A percentile compares a stretch with the other conserved stretches of the same genome.
Evolutionary conservation across 1,140 invertebrate genomes (phyloP).

Genomic region (Riptortus pedestris): DNA sequence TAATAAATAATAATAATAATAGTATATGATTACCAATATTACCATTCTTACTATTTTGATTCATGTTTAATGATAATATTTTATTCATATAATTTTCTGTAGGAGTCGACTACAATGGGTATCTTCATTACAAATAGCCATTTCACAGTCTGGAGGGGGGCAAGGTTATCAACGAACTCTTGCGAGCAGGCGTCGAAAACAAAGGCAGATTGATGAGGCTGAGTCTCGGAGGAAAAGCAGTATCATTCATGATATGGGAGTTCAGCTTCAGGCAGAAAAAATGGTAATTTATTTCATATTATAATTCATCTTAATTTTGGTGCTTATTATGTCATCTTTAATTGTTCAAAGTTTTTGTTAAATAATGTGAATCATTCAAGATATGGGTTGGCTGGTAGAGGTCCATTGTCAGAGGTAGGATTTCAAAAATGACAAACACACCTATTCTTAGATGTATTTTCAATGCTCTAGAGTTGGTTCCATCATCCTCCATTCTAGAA

Average conservation of each 20-base stretch:
- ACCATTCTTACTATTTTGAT: too few species aligned
- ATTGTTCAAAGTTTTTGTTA: background rate
- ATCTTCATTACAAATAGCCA: constrained; percentile 55
- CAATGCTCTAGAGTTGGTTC: too few species aligned
- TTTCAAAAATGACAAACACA: too few species aligned
- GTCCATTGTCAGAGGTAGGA: too few species aligned
- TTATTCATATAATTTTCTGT: too few species aligned
- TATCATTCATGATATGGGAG: constrained; percentile 43
- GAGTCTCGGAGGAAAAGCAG: constrained; percentile 40
- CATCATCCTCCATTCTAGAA: too few species aligned
- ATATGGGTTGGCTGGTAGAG: too few species aligned
- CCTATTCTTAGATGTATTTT: too few species aligned
- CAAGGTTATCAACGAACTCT: constrained; percentile 53
- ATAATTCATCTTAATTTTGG: background rate
- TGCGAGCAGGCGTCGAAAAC: constrained; percentile 44
- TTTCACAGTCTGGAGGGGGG: constrained; percentile 50
- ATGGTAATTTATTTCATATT: constrained; percentile 30
- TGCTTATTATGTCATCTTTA: background rate
- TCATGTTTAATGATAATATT: too few species aligned
- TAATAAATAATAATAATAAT: too few species aligned
- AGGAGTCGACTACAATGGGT: constrained; percentile 59
- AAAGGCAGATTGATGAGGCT: constrained; percentile 44
- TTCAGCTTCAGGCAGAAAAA: constrained; percentile 49
- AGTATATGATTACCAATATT: too few species aligned
- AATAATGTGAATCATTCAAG: too few species aligned